phyloP scores from a whole-genome alignment of 2,797 vertebrate genomes.

The Lateolabrax maculatus region DNA sequence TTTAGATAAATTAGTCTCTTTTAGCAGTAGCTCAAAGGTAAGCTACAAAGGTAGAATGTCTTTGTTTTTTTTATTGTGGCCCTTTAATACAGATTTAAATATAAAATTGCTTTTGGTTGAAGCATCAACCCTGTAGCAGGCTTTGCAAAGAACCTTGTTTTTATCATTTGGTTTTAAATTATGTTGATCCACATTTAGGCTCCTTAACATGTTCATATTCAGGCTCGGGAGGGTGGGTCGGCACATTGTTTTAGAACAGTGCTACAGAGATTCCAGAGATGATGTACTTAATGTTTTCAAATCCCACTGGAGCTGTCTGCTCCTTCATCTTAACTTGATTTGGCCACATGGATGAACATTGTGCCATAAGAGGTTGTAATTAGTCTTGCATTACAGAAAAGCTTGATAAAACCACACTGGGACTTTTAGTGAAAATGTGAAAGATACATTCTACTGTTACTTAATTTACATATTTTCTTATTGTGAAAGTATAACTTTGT shows the following conservation, averaged over 20 bases:
- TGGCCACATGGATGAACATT: slow-evolving; percentile 39
- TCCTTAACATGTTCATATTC: slow-evolving; percentile 4
- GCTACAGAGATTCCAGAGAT: slow-evolving; percentile 14
- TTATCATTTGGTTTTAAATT: slow-evolving; percentile 19
- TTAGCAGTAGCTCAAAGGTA: slow-evolving; percentile 23
- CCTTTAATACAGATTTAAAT: not conserved
- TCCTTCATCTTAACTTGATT: slow-evolving; percentile 38
- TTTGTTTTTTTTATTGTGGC: slow-evolving; percentile 11
- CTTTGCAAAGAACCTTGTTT: slow-evolving; percentile 19
- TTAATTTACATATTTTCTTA: not conserved
- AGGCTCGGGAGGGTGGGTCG: not conserved
- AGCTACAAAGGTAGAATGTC: slow-evolving; percentile 14
- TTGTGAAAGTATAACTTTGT: not conserved
- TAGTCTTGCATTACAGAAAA: slow-evolving; percentile 34
- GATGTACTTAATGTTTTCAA: slow-evolving; percentile 11
- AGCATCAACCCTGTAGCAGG: slow-evolving; percentile 24
- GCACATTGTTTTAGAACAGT: slow-evolving; percentile 10
- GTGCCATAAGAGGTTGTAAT: slow-evolving; percentile 38
- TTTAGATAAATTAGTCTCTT: slow-evolving; percentile 23
- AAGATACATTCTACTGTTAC: not conserved
- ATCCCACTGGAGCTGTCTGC: slow-evolving; percentile 14
- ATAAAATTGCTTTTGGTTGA: slow-evolving; percentile 31
- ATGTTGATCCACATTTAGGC: not conserved
- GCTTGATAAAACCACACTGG: slow-evolving; percentile 10
- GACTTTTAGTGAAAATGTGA: not conserved